Conservation (phyloP, 1,140 invertebrate genomes). For the Drosophila subobscura region DNA sequence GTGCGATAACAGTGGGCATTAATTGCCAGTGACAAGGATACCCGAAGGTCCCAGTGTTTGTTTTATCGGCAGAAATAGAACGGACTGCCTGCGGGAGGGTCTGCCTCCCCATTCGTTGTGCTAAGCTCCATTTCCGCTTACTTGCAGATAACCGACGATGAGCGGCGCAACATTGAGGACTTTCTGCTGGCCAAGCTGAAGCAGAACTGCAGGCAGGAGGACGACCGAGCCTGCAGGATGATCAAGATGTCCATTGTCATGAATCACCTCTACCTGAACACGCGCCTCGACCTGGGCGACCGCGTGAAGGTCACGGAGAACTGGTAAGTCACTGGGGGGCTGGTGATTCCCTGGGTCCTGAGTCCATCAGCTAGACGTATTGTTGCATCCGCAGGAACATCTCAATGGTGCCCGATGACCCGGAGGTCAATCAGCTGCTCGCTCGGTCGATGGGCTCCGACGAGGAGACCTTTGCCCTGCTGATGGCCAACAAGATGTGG, state of each 20-base stretch:
- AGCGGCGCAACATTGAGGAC: slow-evolving; percentile 86
- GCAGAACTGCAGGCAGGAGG: slow-evolving; percentile 89
- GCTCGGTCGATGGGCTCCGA: slow-evolving; percentile 85
- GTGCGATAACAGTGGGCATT: slow-evolving; percentile 11
- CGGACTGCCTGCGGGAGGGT: too few species aligned
- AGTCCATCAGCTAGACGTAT: background rate
- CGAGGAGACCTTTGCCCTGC: slow-evolving; percentile 88
- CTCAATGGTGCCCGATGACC: slow-evolving; percentile 71
- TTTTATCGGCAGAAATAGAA: slow-evolving; percentile 13
- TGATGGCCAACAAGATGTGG: slow-evolving; percentile 89
- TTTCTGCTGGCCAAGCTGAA: slow-evolving; percentile 89
- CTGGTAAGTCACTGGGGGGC: slow-evolving; percentile 83
- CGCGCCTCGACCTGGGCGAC: slow-evolving; percentile 89
- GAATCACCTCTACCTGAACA: slow-evolving; percentile 91
- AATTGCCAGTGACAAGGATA: slow-evolving; percentile 51
- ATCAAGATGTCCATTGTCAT: slow-evolving; percentile 91
- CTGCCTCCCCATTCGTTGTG: too few species aligned
- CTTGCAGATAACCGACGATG: slow-evolving; percentile 67
- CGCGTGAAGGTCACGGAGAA: slow-evolving; percentile 91
- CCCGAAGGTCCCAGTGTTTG: slow-evolving; percentile 6
- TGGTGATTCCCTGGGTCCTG: background rate
- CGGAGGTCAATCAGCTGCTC: slow-evolving; percentile 75
- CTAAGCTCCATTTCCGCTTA: too few species aligned
- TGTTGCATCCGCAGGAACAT: slow-evolving; percentile 48
- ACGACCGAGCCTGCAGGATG: slow-evolving; percentile 91